Percentiles rank a stretch among this genome's conserved stretches.
Conservation (phyloP, 1,140 invertebrate genomes). For the Augochlora pura region DNA sequence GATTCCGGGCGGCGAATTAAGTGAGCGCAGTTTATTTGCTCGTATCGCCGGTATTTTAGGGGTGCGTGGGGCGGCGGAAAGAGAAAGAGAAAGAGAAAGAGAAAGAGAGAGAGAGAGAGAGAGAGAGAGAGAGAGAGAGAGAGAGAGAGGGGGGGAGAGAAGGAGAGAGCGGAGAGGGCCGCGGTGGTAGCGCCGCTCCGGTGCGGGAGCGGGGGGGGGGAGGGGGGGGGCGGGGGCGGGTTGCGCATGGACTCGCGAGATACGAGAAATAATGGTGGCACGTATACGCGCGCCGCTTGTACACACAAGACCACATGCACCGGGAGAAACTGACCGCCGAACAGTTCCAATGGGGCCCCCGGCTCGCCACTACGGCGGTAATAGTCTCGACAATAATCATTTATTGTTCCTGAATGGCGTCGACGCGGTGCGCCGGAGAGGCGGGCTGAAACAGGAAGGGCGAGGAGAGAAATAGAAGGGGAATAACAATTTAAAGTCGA, state of each 20-base stretch:
- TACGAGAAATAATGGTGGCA: slow-evolving; percentile 72
- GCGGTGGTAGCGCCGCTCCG: neutral
- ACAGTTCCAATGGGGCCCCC: slow-evolving; percentile 62
- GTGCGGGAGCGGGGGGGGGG: no score
- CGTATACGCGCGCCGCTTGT: slow-evolving; percentile 60
- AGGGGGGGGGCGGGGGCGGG: slow-evolving; percentile 43
- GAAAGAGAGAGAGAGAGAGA: neutral
- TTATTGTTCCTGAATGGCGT: slow-evolving; percentile 68
- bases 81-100: neutral
- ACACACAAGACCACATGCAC: slow-evolving; percentile 62
- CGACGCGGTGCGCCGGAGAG: slow-evolving; percentile 51
- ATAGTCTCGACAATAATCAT: slow-evolving; percentile 70
- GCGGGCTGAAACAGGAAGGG: slow-evolving; percentile 17
- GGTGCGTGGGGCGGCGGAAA: neutral
- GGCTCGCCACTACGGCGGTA: slow-evolving; percentile 58
- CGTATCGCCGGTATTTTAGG: slow-evolving; percentile 56
- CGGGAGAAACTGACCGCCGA: slow-evolving; percentile 64
- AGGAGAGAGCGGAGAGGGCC: slow-evolving; percentile 16
- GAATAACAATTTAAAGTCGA: slow-evolving; percentile 44
- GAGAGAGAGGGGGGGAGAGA: no score
- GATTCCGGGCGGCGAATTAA: slow-evolving; percentile 54
- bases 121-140: neutral
- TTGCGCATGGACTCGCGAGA: slow-evolving; percentile 69
- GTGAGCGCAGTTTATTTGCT: slow-evolving; percentile 58
- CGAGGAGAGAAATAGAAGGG: slow-evolving; percentile 29